Percentiles rank a stretch among this genome's conserved stretches.
phyloP scores from a whole-genome alignment of 2,888 invertebrate species.

The Ernsta delagoae region DNA sequence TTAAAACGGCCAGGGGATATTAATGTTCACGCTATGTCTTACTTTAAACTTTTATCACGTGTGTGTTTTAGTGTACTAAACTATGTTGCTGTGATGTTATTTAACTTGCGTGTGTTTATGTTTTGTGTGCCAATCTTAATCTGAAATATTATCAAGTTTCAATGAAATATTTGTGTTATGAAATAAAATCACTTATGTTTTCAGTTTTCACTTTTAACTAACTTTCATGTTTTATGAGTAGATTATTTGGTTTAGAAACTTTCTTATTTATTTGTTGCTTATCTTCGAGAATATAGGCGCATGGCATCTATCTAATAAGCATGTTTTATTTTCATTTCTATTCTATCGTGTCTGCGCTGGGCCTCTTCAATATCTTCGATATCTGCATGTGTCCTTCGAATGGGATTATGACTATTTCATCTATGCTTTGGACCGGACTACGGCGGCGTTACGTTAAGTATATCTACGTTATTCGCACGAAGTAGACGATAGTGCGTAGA shows the following conservation, averaged over 20 bases:
- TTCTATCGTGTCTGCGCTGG: constrained; percentile 53
- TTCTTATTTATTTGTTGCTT: constrained; percentile 23
- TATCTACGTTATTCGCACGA: constrained; percentile 45
- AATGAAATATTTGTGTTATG: too few species aligned
- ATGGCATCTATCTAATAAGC: constrained; percentile 64
- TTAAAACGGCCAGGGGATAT: constrained; percentile 28
- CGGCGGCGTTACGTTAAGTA: constrained; percentile 58
- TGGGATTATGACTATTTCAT: constrained; percentile 40
- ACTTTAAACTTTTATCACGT: constrained; percentile 15
- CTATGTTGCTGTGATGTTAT: constrained; percentile 24
- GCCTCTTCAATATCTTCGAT: constrained; percentile 40
- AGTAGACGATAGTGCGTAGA: constrained; percentile 86
- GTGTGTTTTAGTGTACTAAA: constrained; percentile 7
- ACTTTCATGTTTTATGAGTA: background rate
- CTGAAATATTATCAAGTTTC: background rate
- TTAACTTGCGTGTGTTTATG: constrained; percentile 15
- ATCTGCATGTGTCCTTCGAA: constrained; percentile 50
- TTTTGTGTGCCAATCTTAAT: background rate
- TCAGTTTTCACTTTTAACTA: constrained; percentile 6
- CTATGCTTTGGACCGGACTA: constrained; percentile 43
- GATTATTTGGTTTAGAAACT: background rate
- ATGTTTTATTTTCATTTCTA: constrained; percentile 68
- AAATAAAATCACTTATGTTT: constrained; percentile 17
- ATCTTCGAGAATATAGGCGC: constrained; percentile 21
- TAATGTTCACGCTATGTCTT: constrained; percentile 4